Percentiles rank a stretch among this genome's conserved stretches.
Conservation (phyloP, 2,888 invertebrate genomes). For the Tyria jacobaeae region DNA sequence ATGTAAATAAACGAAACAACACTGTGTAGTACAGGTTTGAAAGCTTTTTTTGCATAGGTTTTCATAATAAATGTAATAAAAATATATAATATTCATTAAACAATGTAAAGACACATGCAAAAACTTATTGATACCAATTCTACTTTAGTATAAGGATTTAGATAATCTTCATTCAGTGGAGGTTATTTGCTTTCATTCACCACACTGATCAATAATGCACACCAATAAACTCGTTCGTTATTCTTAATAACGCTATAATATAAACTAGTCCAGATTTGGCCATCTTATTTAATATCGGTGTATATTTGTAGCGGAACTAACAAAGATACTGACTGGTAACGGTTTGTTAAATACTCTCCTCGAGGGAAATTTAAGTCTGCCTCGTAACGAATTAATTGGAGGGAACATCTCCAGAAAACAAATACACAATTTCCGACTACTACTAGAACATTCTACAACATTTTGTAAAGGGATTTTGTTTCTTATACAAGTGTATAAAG, state of each 20-base stretch:
- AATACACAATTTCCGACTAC: conserved; percentile 40
- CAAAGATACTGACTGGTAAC: conserved; percentile 35
- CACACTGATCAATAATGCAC: no score
- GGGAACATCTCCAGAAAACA: conserved; percentile 31
- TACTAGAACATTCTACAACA: conserved; percentile 10
- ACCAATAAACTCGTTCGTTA: background rate
- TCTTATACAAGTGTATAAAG: conserved; percentile 12
- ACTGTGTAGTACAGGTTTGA: no score
- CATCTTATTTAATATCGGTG: conserved; percentile 11
- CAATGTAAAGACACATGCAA: no score
- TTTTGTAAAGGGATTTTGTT: conserved; percentile 20
- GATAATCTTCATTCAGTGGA: no score
- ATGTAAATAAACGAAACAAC: no score
- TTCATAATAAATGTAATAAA: no score
- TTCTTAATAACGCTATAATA: background rate
- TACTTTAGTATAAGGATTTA: no score
- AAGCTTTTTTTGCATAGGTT: no score
- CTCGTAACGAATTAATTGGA: conserved; percentile 47
- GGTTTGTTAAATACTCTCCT: conserved; percentile 48
- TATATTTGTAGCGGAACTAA: conserved; percentile 31
- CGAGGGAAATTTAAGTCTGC: conserved; percentile 48
- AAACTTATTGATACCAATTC: no score
- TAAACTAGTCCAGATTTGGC: conserved; percentile 3
- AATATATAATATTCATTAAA: no score
- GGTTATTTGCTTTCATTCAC: no score